Evolutionary conservation across 2,797 vertebrate species (phyloP).

Genomic region (Micropoecilia bifurca): DNA sequence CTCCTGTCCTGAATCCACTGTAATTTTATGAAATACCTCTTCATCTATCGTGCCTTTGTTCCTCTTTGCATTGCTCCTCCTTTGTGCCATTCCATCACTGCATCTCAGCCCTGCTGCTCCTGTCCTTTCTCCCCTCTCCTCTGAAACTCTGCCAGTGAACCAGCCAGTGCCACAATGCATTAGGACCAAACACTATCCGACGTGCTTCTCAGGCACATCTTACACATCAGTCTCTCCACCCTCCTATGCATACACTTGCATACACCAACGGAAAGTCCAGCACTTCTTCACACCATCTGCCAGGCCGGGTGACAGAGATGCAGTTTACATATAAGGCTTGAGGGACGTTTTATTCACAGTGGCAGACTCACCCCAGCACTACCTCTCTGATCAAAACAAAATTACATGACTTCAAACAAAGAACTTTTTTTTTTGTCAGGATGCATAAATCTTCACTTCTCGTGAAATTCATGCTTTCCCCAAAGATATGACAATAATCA

Average conservation of each 20-base stretch:
- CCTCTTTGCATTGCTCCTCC: slow-evolving; percentile 28
- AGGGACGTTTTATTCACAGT: slow-evolving; percentile 61
- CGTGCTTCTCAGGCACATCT: slow-evolving; percentile 65
- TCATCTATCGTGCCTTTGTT: slow-evolving; percentile 51
- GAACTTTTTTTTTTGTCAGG: slow-evolving; percentile 41
- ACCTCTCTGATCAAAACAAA: slow-evolving; percentile 25
- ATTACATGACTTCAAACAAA: slow-evolving; percentile 13
- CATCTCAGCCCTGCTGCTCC: slow-evolving; percentile 53
- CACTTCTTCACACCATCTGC: slow-evolving; percentile 69
- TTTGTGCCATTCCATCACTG: slow-evolving; percentile 14
- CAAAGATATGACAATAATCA: slow-evolving; percentile 35
- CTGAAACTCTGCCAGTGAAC: slow-evolving; percentile 71
- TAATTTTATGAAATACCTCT: slow-evolving; percentile 49
- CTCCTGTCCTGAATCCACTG: slow-evolving; percentile 45
- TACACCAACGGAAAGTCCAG: slow-evolving; percentile 36
- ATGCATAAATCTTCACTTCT: slow-evolving; percentile 40
- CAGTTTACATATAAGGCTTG: slow-evolving; percentile 63
- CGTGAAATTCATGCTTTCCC: slow-evolving; percentile 36
- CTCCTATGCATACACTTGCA: slow-evolving; percentile 30
- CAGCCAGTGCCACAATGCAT: slow-evolving; percentile 75
- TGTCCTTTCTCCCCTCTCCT: slow-evolving; percentile 68
- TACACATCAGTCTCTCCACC: slow-evolving; percentile 52
- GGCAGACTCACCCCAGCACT: slow-evolving; percentile 56
- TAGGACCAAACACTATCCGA: slow-evolving; percentile 73
- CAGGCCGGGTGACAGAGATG: slow-evolving; percentile 67